phyloP scores from a whole-genome alignment of 2,113 vertebrate species.

The Melanerpes aurifrons region DNA sequence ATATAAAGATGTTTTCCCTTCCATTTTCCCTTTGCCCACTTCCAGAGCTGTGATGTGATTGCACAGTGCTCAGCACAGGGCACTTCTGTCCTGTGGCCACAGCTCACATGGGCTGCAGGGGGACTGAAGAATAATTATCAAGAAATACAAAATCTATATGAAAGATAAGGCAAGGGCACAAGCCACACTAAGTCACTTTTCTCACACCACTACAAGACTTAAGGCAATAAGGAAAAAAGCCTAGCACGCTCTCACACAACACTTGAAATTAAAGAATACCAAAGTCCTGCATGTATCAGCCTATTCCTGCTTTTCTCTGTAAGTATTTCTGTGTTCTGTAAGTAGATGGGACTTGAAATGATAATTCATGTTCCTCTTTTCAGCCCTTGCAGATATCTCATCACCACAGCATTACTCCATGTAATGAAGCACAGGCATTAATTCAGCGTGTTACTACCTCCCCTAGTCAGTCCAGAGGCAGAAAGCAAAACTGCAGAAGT shows the following conservation, averaged over 20 bases:
- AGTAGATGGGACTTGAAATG: conserved; percentile 24
- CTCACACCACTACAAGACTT: neutral
- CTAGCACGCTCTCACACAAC: neutral
- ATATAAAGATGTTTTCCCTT: neutral
- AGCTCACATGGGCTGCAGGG: neutral
- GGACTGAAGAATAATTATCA: neutral
- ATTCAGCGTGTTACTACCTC: conserved; percentile 40
- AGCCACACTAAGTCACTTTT: neutral
- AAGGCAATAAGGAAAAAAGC: neutral
- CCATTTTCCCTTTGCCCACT: neutral
- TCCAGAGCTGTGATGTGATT: neutral
- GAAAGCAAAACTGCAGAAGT: conserved; percentile 41
- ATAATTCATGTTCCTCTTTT: conserved; percentile 15
- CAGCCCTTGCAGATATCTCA: conserved; percentile 27
- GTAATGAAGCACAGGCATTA: conserved; percentile 47
- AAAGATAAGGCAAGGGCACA: neutral
- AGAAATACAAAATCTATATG: neutral
- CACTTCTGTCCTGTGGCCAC: neutral
- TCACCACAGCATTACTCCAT: neutral
- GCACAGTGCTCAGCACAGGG: neutral
- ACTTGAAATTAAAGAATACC: neutral
- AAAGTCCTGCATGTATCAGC: neutral
- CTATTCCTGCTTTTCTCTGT: neutral
- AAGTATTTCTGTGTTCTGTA: neutral
- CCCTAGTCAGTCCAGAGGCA: conserved; percentile 50